Evolutionary conservation across 2,797 vertebrate species (phyloP).

Genomic region (Fistularia tabacaria): DNA sequence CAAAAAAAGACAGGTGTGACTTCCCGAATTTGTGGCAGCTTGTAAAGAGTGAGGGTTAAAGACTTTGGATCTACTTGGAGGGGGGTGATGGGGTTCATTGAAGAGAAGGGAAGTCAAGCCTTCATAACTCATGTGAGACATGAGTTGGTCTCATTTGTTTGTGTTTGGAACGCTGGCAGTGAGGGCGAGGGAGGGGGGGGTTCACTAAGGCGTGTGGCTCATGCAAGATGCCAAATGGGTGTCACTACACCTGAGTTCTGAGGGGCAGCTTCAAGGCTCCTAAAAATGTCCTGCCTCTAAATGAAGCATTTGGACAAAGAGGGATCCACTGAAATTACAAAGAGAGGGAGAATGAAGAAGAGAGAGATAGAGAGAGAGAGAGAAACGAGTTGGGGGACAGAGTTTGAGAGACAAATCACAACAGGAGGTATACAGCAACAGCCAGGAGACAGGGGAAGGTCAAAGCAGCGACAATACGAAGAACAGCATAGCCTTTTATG

Average conservation of each 20-base stretch:
- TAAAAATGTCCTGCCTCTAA: constrained; percentile 89
- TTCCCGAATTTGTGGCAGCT: constrained; percentile 7
- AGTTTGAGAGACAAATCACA: constrained; percentile 38
- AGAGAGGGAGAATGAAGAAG: constrained; percentile 65
- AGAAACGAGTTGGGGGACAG: not conserved
- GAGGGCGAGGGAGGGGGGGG: constrained; percentile 10
- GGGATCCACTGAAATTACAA: constrained; percentile 96
- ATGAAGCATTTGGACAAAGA: constrained; percentile 87
- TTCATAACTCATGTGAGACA: constrained; percentile 72
- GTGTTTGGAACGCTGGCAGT: constrained; percentile 27
- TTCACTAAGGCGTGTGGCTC: constrained; percentile 64
- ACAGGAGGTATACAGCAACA: constrained; percentile 38
- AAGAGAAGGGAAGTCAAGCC: constrained; percentile 60
- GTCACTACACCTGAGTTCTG: constrained; percentile 86
- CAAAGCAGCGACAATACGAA: constrained; percentile 46
- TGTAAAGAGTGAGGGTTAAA: constrained; percentile 12
- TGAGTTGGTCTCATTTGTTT: constrained; percentile 67
- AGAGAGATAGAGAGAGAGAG: not conserved
- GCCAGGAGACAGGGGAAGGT: constrained; percentile 43
- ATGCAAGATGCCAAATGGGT: constrained; percentile 87
- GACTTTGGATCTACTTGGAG: constrained; percentile 74
- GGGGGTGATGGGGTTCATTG: constrained; percentile 36
- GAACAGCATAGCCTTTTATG: constrained; percentile 35
- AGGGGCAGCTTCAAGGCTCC: constrained; percentile 86
- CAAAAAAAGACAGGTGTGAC: not conserved